phyloP scores from a whole-genome alignment of 2,113 vertebrate species.

The Nesogale talazaci region DNA sequence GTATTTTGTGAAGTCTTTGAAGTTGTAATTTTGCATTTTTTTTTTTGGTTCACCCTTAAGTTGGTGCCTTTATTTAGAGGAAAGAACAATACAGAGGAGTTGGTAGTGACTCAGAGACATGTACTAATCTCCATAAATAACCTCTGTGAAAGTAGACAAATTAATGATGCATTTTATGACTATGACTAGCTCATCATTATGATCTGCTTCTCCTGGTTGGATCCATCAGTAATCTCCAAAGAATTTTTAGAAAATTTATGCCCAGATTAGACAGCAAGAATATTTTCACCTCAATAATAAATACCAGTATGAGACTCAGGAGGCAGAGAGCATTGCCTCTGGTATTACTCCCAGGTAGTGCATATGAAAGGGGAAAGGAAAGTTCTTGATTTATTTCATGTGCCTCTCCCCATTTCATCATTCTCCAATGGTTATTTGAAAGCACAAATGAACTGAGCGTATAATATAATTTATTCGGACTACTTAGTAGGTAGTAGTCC shows the following conservation, averaged over 20 bases:
- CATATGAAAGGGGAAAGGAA: not conserved
- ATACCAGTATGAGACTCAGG: slow-evolving; percentile 5
- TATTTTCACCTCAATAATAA: slow-evolving; percentile 49
- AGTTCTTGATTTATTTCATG: not conserved
- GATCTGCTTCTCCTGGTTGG: slow-evolving; percentile 26
- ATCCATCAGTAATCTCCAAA: slow-evolving; percentile 10
- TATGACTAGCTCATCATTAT: slow-evolving; percentile 58
- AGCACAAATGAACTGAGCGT: not conserved
- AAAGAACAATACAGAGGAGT: not conserved
- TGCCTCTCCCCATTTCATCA: not conserved
- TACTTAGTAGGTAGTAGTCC: not conserved
- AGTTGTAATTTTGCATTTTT: too few relatives aligned
- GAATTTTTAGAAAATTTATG: slow-evolving; percentile 27
- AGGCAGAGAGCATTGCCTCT: not conserved
- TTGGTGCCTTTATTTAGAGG: slow-evolving; percentile 30
- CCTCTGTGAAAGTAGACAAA: slow-evolving; percentile 58
- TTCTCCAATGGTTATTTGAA: not conserved
- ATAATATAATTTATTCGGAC: not conserved
- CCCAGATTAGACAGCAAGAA: slow-evolving; percentile 24
- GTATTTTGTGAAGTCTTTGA: slow-evolving; percentile 44
- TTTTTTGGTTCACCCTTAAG: slow-evolving; percentile 6
- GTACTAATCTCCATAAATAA: slow-evolving; percentile 69
- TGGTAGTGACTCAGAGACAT: not conserved
- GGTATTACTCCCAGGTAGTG: not conserved
- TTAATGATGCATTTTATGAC: slow-evolving; percentile 75